A percentile compares a stretch with the other conserved stretches of the same genome.
phyloP scores from a whole-genome alignment of 2,888 invertebrate genomes.

The Bugulina stolonifera region DNA sequence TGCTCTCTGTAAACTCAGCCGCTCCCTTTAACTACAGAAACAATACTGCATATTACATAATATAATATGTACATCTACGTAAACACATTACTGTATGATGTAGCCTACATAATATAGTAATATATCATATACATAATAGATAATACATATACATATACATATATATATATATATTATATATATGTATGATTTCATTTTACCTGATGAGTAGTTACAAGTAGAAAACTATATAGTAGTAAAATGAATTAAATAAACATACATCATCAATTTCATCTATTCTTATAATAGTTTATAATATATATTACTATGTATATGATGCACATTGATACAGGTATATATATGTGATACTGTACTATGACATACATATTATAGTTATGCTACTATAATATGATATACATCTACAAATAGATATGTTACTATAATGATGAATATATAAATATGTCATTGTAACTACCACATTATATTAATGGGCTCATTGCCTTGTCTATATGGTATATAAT shows the following conservation, averaged over 20 bases:
- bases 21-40: background rate
- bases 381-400: too few relatives aligned
- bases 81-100: background rate
- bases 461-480: too few relatives aligned
- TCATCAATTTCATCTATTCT: too few relatives aligned
- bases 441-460: too few relatives aligned
- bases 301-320: background rate
- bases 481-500: too few relatives aligned
- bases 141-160: background rate
- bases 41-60: background rate
- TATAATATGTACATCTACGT: background rate
- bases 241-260: too few relatives aligned
- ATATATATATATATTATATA: background rate
- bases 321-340: background rate
- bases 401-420: too few relatives aligned
- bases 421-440: too few relatives aligned
- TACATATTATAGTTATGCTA: too few relatives aligned
- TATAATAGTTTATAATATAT: background rate
- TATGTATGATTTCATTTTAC: background rate
- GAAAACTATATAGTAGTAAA: background rate
- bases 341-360: too few relatives aligned
- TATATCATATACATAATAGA: background rate
- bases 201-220: background rate
- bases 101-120: background rate
- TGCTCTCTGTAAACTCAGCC: background rate